phyloP scores from a whole-genome alignment of 2,888 invertebrate species.

The Tenthredo mesomela region DNA sequence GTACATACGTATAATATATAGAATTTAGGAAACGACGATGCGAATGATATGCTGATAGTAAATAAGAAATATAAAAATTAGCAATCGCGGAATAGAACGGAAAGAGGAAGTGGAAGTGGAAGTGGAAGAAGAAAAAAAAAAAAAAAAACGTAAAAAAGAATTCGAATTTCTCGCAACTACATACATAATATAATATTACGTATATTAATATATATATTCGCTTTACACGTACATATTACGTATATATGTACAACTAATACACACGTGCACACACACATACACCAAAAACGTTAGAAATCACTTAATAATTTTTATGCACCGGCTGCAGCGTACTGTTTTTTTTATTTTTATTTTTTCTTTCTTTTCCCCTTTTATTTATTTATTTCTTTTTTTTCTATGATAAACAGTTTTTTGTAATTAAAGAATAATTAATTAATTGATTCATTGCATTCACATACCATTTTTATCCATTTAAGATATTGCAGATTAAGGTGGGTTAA shows the following conservation, averaged over 20 bases:
- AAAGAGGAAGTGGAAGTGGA: background rate
- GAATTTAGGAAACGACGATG: background rate
- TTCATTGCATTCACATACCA: background rate
- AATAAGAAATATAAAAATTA: background rate
- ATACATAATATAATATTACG: background rate
- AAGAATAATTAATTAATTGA: background rate
- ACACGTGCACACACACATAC: background rate
- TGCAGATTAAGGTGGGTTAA: background rate
- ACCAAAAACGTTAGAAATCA: background rate
- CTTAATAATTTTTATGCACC: background rate
- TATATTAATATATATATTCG: conserved; percentile 3
- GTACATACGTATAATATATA: background rate
- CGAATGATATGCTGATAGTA: background rate
- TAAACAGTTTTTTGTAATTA: background rate
- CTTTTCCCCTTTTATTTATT: background rate
- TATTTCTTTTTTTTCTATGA: background rate
- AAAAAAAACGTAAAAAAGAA: background rate
- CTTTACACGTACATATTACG: background rate
- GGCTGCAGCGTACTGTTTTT: background rate
- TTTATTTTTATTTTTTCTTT: background rate
- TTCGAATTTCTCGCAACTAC: conserved; percentile 3
- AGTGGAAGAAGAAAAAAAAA: background rate
- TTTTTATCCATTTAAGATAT: background rate
- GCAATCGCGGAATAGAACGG: background rate
- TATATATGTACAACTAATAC: background rate